Evolutionary conservation across 2,888 invertebrate species (phyloP), one percentile per base, ranked within the genome.

Genomic region (Spilosoma lubricipeda): DNA sequence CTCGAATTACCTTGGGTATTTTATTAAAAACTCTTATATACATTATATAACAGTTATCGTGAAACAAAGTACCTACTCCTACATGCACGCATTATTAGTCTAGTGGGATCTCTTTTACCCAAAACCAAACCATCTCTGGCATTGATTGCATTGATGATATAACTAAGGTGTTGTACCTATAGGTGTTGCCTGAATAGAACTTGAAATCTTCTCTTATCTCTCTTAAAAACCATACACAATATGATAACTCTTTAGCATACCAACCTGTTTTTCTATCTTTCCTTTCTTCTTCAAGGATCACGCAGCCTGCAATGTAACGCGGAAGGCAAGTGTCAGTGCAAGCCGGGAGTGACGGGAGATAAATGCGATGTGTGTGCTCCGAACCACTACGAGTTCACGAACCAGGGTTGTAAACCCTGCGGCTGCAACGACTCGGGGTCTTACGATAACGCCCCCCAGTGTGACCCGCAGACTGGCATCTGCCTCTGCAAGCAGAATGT

Each of bases 301-400:
- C 96, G 98, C 79, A 98, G 97, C 81, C 96, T 98, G 36, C 99
- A 99, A 91, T 99, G 99, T 90, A 98, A 99, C 91, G 96, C 97
- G 5, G 97, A 98, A 90, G 99, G 99, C 73, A 98, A 97, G 89
- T 99, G 99, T 85, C 98, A 98, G 85, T 99, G 99, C 91, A 99
- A 99, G 90, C 98, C 99, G 0, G 99, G 99, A 23, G 99, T 99
- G 15, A 98, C 98, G 0, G 99, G 99, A 0, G 98, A 98, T 80
- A 99, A 98, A 90, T 99, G 99, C 89, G 98, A 99, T 90, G 96
- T 97, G 1, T 97, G 97, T 82, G 97, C 97, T 15, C 96, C 97
- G 3, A 99, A 99, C 92, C 97, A 97, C 93, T 99, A 97, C 92
- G 99, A 99, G 88, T 99, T 99, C 91, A 97, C 98, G 0, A 94